Conservation (phyloP, 1,140 invertebrate genomes). For the Episyrphus balteatus region DNA sequence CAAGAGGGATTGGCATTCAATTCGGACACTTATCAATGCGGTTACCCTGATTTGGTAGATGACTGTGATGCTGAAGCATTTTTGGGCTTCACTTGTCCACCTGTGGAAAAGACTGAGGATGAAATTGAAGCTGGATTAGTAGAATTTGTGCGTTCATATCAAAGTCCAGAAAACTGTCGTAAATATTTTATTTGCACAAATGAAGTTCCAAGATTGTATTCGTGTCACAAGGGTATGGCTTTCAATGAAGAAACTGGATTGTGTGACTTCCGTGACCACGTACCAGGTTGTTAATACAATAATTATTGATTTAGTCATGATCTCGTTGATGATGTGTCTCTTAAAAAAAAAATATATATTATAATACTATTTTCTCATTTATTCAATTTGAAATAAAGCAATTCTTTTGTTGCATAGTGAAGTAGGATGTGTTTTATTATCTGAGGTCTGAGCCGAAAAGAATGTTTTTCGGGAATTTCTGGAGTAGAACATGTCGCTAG, state of each 20-base stretch:
- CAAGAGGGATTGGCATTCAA: constrained; percentile 80
- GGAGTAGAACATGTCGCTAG: too few species aligned
- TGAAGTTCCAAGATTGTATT: constrained; percentile 45
- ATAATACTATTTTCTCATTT: too few species aligned
- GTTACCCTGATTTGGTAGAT: constrained; percentile 73
- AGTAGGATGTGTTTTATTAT: too few species aligned
- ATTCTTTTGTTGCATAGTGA: too few species aligned
- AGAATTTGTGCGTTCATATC: constrained; percentile 44
- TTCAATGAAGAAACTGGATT: constrained; percentile 29
- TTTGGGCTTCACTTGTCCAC: constrained; percentile 56
- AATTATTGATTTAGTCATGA: constrained; percentile 11
- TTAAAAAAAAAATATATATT: too few species aligned
- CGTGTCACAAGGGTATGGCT: constrained; percentile 30
- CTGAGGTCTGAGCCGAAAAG: too few species aligned
- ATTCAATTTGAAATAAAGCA: too few species aligned
- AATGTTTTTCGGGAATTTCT: too few species aligned
- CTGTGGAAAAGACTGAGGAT: constrained; percentile 13
- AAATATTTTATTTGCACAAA: constrained; percentile 74
- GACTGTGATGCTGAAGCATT: constrained; percentile 66
- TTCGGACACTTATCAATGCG: constrained; percentile 61
- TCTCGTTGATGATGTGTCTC: too few species aligned
- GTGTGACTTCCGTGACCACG: constrained; percentile 32
- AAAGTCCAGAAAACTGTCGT: constrained; percentile 56
- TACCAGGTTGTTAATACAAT: constrained; percentile 29
- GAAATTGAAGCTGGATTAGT: constrained; percentile 35